Evolutionary conservation across 2,888 invertebrate genomes (phyloP).

Genomic region (Euproctis similis): DNA sequence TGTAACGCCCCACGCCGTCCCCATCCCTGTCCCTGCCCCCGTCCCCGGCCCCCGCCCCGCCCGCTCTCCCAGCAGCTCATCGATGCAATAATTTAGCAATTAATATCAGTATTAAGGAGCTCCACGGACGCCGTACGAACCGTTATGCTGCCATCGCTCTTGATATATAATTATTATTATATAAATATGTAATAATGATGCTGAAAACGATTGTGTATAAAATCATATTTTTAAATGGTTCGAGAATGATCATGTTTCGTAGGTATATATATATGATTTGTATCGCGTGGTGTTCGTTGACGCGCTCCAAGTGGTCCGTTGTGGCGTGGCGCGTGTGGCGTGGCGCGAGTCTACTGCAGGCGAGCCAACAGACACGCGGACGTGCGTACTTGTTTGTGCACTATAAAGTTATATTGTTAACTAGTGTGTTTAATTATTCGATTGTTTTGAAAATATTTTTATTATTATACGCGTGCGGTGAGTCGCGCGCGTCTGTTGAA

Average conservation of each 20-base stretch:
- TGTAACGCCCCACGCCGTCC: constrained; percentile 69
- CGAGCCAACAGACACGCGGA: constrained; percentile 25
- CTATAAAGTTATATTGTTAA: constrained; percentile 72
- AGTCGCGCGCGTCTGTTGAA: constrained; percentile 73
- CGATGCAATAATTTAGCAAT: constrained; percentile 37
- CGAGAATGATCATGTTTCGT: constrained; percentile 43
- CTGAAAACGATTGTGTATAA: constrained; percentile 56
- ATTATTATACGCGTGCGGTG: constrained; percentile 72
- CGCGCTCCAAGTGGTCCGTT: constrained; percentile 5
- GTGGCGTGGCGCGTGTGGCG: constrained; percentile 12
- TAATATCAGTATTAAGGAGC: constrained; percentile 36
- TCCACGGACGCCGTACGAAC: constrained; percentile 25
- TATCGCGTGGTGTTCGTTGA: constrained; percentile 30
- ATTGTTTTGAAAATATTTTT: constrained; percentile 76
- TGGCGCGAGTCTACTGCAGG: constrained; percentile 22
- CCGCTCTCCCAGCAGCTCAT: constrained; percentile 25
- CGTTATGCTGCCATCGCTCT: constrained; percentile 54
- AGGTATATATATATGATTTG: constrained; percentile 47
- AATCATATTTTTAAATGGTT: constrained; percentile 50
- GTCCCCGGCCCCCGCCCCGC: constrained; percentile 5
- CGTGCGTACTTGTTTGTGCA: constrained; percentile 54
- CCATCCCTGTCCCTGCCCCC: constrained; percentile 12
- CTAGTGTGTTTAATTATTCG: constrained; percentile 77
- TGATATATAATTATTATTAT: constrained; percentile 28
- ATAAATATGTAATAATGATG: constrained; percentile 30